A percentile compares a stretch with the other conserved stretches of the same genome.
These are phyloP conservation scores for Stenodema calcarata DNA, from an alignment of 2,888 invertebrate species.

Conservation along the genomic window DNA sequence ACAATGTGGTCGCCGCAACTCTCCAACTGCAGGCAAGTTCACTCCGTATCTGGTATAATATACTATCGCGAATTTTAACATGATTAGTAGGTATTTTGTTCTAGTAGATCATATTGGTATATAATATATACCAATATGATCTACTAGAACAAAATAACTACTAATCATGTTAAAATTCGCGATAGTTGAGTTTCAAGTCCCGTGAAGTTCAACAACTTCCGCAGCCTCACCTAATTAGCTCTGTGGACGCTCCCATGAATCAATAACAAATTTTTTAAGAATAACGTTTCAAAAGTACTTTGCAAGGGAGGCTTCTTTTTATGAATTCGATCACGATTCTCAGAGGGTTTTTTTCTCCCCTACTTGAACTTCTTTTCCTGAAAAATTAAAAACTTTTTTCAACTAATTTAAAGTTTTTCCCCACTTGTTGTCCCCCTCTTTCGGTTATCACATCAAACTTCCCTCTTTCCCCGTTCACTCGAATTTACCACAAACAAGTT, in stretches of 20 bases:
- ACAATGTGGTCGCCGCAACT: too few relatives aligned
- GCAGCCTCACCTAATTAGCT: too few relatives aligned
- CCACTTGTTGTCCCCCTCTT: background rate
- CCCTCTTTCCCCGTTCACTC: background rate
- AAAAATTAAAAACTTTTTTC: constrained; percentile 27
- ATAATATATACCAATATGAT: too few relatives aligned
- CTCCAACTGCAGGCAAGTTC: too few relatives aligned
- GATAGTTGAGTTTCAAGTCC: too few relatives aligned
- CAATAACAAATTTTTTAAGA: background rate
- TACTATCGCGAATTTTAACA: too few relatives aligned
- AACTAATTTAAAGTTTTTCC: constrained; percentile 22
- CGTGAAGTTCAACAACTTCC: too few relatives aligned
- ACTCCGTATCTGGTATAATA: too few relatives aligned
- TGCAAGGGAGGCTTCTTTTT: background rate
- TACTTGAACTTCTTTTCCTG: background rate
- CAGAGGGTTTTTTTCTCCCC: background rate
- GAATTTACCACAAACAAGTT: constrained; percentile 14
- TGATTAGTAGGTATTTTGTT: too few relatives aligned
- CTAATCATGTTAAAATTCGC: too few relatives aligned
- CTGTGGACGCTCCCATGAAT: background rate
- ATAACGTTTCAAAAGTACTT: background rate
- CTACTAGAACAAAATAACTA: too few relatives aligned
- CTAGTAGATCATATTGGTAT: too few relatives aligned
- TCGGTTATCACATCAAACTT: constrained; percentile 24
- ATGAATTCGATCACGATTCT: background rate